Evolutionary conservation across 2,113 vertebrate genomes (phyloP).

Genomic region (Holacanthus passer): DNA sequence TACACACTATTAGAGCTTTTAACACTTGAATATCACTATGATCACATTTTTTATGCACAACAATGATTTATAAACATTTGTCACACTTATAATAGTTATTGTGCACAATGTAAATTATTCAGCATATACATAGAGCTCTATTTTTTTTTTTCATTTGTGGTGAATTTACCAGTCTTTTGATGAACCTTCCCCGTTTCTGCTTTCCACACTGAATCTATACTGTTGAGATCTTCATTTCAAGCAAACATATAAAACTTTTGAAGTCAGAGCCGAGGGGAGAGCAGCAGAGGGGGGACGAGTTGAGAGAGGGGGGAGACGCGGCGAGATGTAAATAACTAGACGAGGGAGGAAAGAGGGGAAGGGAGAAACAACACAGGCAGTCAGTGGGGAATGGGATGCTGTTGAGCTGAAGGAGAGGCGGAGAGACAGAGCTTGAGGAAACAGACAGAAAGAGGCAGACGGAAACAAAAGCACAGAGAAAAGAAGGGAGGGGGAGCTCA

Average conservation of each 20-base stretch:
- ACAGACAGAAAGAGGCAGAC: conserved; percentile 16
- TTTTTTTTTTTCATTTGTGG: neutral
- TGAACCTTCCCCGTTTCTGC: conserved; percentile 9
- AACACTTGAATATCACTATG: neutral
- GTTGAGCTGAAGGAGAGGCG: conserved; percentile 26
- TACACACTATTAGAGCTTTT: neutral
- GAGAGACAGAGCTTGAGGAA: neutral
- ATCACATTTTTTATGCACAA: neutral
- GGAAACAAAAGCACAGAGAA: conserved; percentile 11
- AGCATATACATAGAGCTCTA: neutral
- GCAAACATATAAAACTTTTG: conserved; percentile 42
- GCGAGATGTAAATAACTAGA: conserved; percentile 63
- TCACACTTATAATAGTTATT: neutral
- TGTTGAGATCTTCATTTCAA: conserved; percentile 41
- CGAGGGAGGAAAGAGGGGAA: conserved; percentile 35
- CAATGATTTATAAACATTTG: neutral
- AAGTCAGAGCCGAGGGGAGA: conserved; percentile 41
- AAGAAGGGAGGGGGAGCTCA: conserved; percentile 12
- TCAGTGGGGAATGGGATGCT: conserved; percentile 25
- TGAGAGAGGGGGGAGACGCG: conserved; percentile 1
- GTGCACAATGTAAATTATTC: conserved; percentile 17
- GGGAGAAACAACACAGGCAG: conserved; percentile 44
- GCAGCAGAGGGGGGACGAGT: conserved; percentile 19
- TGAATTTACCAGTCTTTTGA: neutral
- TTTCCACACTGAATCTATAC: conserved; percentile 9